These are phyloP conservation scores for Chalcosyrphus nemorum DNA, from an alignment of 2,888 invertebrate genomes.

Conservation along the genomic window DNA sequence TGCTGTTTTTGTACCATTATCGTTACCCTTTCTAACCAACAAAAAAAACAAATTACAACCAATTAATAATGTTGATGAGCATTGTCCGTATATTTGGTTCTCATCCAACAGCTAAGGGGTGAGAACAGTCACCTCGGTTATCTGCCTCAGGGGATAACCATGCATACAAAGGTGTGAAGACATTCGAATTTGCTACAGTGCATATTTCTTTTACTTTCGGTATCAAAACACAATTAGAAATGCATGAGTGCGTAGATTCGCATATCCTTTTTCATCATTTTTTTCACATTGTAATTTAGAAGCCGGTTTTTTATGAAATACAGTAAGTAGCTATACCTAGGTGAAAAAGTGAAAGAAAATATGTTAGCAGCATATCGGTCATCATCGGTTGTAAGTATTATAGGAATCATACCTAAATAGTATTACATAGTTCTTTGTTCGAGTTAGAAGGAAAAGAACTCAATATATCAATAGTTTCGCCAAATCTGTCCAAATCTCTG, in stretches of 20 bases:
- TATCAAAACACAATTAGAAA: constrained; percentile 33
- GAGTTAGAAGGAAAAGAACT: too few relatives aligned
- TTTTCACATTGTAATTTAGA: too few relatives aligned
- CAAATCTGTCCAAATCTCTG: too few relatives aligned
- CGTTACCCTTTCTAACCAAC: background rate
- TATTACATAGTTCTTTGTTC: too few relatives aligned
- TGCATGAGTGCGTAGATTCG: constrained; percentile 25
- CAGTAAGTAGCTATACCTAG: too few relatives aligned
- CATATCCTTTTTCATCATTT: background rate
- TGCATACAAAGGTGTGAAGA: constrained; percentile 28
- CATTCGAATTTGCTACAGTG: constrained; percentile 18
- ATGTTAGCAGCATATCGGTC: too few relatives aligned
- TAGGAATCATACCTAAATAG: too few relatives aligned
- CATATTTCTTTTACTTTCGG: background rate
- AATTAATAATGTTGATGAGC: constrained; percentile 37
- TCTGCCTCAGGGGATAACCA: background rate
- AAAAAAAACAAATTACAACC: constrained; percentile 33
- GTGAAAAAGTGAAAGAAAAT: too few relatives aligned
- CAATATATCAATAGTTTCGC: too few relatives aligned
- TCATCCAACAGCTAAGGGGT: background rate
- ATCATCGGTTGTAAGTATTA: too few relatives aligned
- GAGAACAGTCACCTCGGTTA: background rate
- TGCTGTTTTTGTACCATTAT: too few relatives aligned
- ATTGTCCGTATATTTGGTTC: background rate
- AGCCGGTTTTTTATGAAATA: too few relatives aligned